A percentile compares a stretch with the other conserved stretches of the same genome.
phyloP scores from a whole-genome alignment of 2,888 invertebrate genomes.

The Tenthredo amoena region DNA sequence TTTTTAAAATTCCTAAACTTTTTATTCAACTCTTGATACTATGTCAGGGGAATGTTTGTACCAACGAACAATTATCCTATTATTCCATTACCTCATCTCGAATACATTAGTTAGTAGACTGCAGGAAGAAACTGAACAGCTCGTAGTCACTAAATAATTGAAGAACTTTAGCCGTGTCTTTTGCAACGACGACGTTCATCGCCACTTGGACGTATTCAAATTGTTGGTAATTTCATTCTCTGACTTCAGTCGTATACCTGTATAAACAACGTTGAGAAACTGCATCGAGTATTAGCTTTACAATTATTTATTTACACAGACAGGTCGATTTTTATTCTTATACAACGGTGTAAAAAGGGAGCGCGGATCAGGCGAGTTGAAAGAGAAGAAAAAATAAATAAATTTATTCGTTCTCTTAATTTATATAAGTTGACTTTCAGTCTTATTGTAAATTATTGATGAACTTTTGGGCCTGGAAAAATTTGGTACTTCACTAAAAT shows the following conservation, averaged over 20 bases:
- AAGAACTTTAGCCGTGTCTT: neutral
- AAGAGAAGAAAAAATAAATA: neutral
- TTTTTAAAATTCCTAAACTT: neutral
- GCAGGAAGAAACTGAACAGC: constrained; percentile 15
- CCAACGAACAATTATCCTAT: neutral
- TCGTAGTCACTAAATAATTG: constrained; percentile 20
- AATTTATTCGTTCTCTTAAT: neutral
- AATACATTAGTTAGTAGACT: constrained; percentile 31
- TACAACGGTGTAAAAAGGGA: neutral
- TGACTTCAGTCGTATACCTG: neutral
- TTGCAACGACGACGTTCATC: constrained; percentile 8
- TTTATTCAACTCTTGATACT: neutral
- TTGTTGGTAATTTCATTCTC: constrained; percentile 5
- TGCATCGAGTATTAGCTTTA: neutral
- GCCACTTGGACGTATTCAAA: constrained; percentile 27
- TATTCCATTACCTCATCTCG: neutral
- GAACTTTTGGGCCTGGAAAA: neutral
- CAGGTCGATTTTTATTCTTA: constrained; percentile 3
- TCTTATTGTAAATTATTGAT: neutral
- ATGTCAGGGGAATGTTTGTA: neutral
- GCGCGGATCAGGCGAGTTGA: too few species aligned
- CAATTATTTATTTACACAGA: neutral
- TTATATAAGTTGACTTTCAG: neutral
- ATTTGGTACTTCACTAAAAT: neutral
- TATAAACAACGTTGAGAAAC: neutral